These are phyloP conservation scores for Daboia siamensis DNA, from an alignment of 2,113 vertebrate genomes.

Conservation along the genomic window DNA sequence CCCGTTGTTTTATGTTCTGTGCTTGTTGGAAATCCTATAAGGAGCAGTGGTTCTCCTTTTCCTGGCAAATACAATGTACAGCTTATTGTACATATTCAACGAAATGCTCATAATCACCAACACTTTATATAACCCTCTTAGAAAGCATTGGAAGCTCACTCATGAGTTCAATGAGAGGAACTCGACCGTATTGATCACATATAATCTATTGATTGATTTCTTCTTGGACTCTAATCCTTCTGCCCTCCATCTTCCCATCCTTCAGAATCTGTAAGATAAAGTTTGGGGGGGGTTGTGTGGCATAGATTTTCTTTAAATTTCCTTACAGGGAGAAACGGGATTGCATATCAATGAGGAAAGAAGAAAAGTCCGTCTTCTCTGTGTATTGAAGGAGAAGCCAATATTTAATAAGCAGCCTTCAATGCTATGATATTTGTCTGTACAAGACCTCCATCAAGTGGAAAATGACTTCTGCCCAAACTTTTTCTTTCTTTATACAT, in stretches of 20 bases:
- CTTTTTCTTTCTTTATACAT: background rate
- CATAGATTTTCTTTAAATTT: slow-evolving; percentile 6
- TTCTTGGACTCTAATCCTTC: background rate
- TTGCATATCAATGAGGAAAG: background rate
- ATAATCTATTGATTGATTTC: slow-evolving; percentile 7
- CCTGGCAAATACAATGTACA: background rate
- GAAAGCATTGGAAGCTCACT: background rate
- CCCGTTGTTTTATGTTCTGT: too few relatives aligned
- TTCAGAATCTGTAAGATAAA: background rate
- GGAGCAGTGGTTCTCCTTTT: background rate
- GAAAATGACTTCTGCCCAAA: background rate
- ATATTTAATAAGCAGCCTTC: background rate
- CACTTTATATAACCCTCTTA: background rate
- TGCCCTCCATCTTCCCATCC: background rate
- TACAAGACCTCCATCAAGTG: background rate
- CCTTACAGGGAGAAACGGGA: background rate
- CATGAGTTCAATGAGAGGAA: background rate
- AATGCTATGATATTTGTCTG: background rate
- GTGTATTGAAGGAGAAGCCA: background rate
- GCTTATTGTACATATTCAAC: background rate
- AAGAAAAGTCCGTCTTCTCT: background rate
- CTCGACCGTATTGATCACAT: background rate
- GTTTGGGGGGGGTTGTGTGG: background rate
- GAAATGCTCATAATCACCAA: background rate
- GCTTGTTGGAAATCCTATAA: background rate